These are phyloP conservation scores for Calyptommatus sinebrachiatus DNA, from an alignment of 2,113 vertebrate species.

Conservation along the genomic window DNA sequence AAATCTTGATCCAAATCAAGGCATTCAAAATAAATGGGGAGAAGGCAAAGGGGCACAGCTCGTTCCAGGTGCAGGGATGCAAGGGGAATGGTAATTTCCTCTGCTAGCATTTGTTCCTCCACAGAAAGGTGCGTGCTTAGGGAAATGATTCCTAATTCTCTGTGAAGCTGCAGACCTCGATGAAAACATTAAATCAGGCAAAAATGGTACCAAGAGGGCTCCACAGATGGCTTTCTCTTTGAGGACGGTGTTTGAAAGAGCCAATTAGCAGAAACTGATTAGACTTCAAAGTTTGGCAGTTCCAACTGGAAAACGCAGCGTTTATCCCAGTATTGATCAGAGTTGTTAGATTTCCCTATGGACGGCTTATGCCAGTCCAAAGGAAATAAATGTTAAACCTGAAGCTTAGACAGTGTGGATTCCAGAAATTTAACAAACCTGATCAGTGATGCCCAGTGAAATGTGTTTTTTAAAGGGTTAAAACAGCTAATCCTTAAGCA, in stretches of 20 bases:
- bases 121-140: neutral
- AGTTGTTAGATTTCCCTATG: slow-evolving; percentile 2
- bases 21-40: neutral
- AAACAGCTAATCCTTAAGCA: neutral
- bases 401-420: neutral
- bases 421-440: neutral
- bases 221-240: neutral
- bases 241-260: neutral
- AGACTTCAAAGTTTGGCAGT: neutral
- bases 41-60: too few species aligned
- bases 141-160: neutral
- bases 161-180: neutral
- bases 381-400: neutral
- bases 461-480: neutral
- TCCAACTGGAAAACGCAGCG: neutral
- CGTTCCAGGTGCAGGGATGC: neutral
- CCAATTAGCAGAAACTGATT: neutral
- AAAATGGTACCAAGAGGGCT: neutral
- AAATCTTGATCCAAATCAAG: neutral
- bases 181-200: accelerated
- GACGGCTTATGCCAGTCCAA: neutral
- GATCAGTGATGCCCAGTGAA: neutral
- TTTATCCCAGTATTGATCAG: neutral
- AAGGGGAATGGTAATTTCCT: neutral
- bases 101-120: neutral